Conservation (phyloP, 2,113 vertebrate species). For the Piaya cayana region DNA sequence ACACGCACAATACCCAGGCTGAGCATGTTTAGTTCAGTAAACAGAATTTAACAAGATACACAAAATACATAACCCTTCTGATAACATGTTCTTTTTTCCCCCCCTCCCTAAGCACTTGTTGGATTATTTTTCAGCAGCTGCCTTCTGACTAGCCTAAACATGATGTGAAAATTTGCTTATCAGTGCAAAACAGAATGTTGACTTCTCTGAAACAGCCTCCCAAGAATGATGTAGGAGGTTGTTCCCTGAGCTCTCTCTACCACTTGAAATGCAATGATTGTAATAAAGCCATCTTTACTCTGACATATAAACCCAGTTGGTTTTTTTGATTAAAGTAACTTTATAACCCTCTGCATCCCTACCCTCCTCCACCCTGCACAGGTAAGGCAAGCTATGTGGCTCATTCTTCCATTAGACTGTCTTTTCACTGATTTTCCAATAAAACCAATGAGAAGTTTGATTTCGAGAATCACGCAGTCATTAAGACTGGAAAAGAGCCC, state of each 20-base stretch:
- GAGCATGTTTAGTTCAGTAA: neutral
- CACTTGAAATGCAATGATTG: neutral
- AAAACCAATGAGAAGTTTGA: neutral
- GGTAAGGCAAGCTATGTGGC: neutral
- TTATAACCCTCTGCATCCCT: neutral
- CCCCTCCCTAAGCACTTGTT: neutral
- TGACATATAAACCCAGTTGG: neutral
- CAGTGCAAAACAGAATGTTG: neutral
- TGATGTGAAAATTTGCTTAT: neutral
- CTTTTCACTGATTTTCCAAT: too few relatives aligned
- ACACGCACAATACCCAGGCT: neutral
- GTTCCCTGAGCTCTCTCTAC: neutral
- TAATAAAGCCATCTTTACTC: neutral
- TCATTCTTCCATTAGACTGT: neutral
- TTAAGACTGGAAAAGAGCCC: too few relatives aligned
- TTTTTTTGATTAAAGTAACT: neutral
- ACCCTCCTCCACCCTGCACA: neutral
- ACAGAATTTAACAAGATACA: neutral
- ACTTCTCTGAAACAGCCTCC: neutral
- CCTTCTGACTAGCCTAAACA: neutral
- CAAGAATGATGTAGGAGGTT: neutral
- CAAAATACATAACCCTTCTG: neutral
- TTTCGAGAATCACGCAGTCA: neutral
- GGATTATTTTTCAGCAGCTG: neutral
- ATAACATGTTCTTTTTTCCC: neutral